These are phyloP conservation scores for Hemistola chrysoprasaria DNA, from an alignment of 2,888 invertebrate species.

Conservation along the genomic window DNA sequence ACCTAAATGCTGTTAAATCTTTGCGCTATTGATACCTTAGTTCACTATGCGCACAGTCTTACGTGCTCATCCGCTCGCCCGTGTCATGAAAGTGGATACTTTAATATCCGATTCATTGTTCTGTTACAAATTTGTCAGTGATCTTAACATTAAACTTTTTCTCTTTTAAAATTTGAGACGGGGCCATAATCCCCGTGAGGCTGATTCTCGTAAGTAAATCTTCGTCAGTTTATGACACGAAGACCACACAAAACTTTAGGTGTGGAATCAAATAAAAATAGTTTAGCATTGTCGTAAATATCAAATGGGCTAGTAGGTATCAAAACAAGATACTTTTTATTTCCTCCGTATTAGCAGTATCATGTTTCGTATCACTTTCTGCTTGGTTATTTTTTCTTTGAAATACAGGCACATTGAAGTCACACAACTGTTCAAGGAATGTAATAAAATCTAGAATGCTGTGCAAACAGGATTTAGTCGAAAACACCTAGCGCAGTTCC, in stretches of 20 bases:
- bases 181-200: constrained; percentile 73
- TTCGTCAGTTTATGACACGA: constrained; percentile 57
- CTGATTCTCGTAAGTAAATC: constrained; percentile 67
- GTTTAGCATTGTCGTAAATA: constrained; percentile 14
- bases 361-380: constrained; percentile 16
- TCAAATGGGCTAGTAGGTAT: constrained; percentile 11
- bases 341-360: constrained; percentile 27
- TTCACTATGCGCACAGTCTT: constrained; percentile 48
- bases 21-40: constrained; percentile 23
- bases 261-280: constrained; percentile 29
- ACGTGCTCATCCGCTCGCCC: constrained; percentile 69
- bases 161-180: constrained; percentile 73
- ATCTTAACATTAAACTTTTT: constrained; percentile 81
- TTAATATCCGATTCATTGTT: constrained; percentile 81
- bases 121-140: constrained; percentile 83
- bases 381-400: constrained; percentile 25
- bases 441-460: constrained; percentile 36
- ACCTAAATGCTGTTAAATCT: too few relatives aligned
- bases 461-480: constrained; percentile 20
- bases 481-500: constrained; percentile 14
- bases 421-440: constrained; percentile 37
- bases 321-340: constrained; percentile 27
- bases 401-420: constrained; percentile 24
- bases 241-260: constrained; percentile 72
- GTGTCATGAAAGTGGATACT: constrained; percentile 79